Conservation (phyloP, 2,797 vertebrate species). For the Furcifer pardalis region DNA sequence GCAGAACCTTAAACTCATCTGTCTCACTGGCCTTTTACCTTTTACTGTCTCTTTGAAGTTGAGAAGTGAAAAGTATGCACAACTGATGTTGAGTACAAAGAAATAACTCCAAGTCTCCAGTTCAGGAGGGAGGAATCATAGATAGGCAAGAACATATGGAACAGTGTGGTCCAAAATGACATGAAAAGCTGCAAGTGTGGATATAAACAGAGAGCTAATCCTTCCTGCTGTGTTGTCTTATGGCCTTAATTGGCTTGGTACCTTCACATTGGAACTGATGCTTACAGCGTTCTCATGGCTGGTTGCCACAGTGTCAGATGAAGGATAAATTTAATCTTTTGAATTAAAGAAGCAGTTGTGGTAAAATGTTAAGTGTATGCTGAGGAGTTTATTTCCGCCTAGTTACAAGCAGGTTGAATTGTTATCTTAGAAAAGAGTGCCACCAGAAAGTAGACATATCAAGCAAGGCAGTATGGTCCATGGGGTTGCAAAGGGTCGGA, state of each 20-base stretch:
- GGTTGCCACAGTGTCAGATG: neutral
- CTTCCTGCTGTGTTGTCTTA: neutral
- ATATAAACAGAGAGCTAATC: neutral
- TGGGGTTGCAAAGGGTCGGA: too few relatives aligned
- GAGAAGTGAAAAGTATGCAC: neutral
- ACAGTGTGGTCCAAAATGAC: neutral
- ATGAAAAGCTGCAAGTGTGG: neutral
- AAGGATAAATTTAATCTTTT: neutral
- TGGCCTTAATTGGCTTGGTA: neutral
- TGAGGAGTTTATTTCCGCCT: neutral
- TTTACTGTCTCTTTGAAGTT: neutral
- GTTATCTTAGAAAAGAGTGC: neutral
- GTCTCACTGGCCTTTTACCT: neutral
- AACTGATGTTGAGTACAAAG: neutral
- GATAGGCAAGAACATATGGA: neutral
- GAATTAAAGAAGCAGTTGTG: neutral
- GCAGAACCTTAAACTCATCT: neutral
- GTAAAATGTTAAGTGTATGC: neutral
- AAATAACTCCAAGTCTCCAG: neutral
- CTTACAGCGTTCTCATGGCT: neutral
- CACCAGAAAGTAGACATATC: neutral
- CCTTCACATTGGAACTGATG: neutral
- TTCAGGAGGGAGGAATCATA: neutral
- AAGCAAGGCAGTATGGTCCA: too few relatives aligned
- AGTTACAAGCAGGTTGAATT: neutral